Conservation (phyloP, 1,140 invertebrate species). For the Physella acuta region DNA sequence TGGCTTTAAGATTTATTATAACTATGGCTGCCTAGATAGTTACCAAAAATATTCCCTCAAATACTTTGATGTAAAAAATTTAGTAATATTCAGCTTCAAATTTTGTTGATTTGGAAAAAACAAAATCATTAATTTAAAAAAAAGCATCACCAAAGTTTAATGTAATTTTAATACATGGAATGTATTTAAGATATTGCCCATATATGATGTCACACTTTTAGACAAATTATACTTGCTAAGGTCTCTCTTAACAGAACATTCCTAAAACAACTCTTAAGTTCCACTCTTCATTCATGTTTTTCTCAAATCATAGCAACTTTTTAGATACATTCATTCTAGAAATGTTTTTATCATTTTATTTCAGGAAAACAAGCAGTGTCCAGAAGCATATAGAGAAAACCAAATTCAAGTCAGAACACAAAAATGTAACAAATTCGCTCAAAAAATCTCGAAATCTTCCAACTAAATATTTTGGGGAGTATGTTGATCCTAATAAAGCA, state of each 20-base stretch:
- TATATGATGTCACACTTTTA: neutral
- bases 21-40: too few species aligned
- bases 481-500: conserved; percentile 40
- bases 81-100: too few species aligned
- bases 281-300: neutral
- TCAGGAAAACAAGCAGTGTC: conserved; percentile 21
- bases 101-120: too few species aligned
- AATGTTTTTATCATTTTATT: conserved; percentile 22
- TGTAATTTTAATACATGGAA: too few species aligned
- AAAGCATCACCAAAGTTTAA: too few species aligned
- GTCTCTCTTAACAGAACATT: too few species aligned
- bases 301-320: neutral
- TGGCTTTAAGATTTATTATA: too few species aligned
- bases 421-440: neutral
- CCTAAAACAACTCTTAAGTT: neutral
- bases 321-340: conserved; percentile 15
- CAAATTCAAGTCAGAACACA: too few species aligned
- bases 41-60: too few species aligned
- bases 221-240: neutral
- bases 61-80: too few species aligned
- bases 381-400: neutral
- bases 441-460: conserved; percentile 36
- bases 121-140: too few species aligned
- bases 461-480: conserved; percentile 45
- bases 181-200: neutral